Percentiles rank a stretch among this genome's conserved stretches.
Evolutionary conservation across 2,797 vertebrate species (phyloP).

Genomic region (Novumbra hubbsi): DNA sequence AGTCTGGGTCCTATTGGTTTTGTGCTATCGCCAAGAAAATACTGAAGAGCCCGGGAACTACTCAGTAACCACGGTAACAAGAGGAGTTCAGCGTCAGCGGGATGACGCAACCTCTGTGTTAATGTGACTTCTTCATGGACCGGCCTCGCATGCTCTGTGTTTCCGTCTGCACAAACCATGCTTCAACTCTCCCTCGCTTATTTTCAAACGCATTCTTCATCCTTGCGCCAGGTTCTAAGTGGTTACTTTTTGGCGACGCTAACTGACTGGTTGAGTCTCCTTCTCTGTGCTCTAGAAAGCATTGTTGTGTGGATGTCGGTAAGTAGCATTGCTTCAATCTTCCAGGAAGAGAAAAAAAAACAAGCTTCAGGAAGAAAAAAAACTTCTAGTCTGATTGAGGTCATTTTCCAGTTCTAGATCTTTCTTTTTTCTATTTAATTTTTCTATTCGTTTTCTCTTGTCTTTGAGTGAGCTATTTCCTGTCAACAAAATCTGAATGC

Average conservation of each 20-base stretch:
- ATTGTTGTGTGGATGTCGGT: conserved; percentile 63
- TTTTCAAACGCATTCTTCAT: conserved; percentile 13
- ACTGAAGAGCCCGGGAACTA: not conserved
- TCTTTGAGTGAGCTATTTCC: conserved; percentile 61
- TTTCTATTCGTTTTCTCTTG: conserved; percentile 28
- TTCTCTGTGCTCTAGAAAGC: conserved; percentile 64
- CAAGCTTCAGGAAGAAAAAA: conserved; percentile 58
- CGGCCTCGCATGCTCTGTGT: conserved; percentile 33
- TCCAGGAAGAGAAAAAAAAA: conserved; percentile 42
- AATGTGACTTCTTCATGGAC: conserved; percentile 33
- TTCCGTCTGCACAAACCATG: conserved; percentile 24
- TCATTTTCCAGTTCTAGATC: conserved; percentile 31
- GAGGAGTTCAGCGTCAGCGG: conserved; percentile 23
- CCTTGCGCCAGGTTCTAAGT: conserved; percentile 20
- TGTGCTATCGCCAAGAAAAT: conserved; percentile 32
- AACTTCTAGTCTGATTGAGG: conserved; percentile 48
- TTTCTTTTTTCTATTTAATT: conserved; percentile 29
- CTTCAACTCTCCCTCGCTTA: conserved; percentile 24
- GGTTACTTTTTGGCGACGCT: conserved; percentile 20
- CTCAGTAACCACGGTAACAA: conserved; percentile 12
- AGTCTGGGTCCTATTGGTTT: conserved; percentile 40
- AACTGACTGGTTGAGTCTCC: conserved; percentile 59
- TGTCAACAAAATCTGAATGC: conserved; percentile 54
- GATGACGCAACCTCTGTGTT: conserved; percentile 35
- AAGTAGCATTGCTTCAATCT: conserved; percentile 51